Evolutionary conservation across 2,888 invertebrate species (phyloP), one percentile per base, ranked within the genome.

Genomic region (Malachius bipustulatus): DNA sequence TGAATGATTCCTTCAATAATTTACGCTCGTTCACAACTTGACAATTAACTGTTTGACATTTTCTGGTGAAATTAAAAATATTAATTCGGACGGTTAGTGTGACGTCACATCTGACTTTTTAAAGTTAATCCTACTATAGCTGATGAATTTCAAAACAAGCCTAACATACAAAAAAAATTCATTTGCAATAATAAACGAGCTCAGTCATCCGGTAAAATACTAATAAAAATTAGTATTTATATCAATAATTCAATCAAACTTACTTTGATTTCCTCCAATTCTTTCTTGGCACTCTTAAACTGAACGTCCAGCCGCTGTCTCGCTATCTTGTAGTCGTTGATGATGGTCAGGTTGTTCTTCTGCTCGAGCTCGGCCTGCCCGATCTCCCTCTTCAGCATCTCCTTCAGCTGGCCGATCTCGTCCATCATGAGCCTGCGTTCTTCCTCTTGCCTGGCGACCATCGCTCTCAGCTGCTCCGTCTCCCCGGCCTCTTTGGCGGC

Each of bases 321-420:
- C 32, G 94, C 79, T 64, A 87, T 79, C 60, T 94, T 89, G 56
- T 94, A 96, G 53, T 96, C 94, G 32, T 80, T 70, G 46, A 93
- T 87, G 28, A 94, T 90, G 11, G 78, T 77, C 28, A 73, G 69
- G 57, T 83, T 84, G 53, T 82, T 75, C 4, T 73, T 70, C 26
- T 77, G 75, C 41, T 83, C 85, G 13, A 71, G 69, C 47, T 82
- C 77, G 2, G 80, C 75, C 48, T 78, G 75, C 11, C 77, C 73
- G 15, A 85, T 72, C 57, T 87, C 83, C 28, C 78, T 65, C 41
- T 82, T 73, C 44, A 88, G 67, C 64, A 85, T 77, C 36, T 82
- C 81, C 45, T 82, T 82, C 3, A 82, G 65, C 66, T 84, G 68
- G 3, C 59, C 44, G 16, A 60, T 66, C 59, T 56, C 67, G 56